Evolutionary conservation across 2,797 vertebrate genomes (phyloP).

Genomic region (Chrysocyon brachyurus): DNA sequence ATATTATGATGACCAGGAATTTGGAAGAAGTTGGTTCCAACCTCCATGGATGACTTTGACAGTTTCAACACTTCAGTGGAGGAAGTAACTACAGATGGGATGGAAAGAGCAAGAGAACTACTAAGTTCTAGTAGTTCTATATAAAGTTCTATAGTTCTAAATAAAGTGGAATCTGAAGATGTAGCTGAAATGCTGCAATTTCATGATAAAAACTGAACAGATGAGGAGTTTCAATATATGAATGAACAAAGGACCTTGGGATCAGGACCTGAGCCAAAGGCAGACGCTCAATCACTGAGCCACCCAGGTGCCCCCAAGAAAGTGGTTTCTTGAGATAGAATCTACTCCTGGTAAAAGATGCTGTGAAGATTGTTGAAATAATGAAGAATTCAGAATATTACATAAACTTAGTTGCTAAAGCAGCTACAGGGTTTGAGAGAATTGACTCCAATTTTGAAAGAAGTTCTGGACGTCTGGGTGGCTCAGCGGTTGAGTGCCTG

Average conservation of each 20-base stretch:
- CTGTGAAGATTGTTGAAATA: not conserved
- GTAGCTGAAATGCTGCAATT: not conserved
- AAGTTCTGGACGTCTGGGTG: not conserved
- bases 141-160: no score
- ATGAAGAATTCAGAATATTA: not conserved
- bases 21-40: not conserved
- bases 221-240: not conserved
- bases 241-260: not conserved
- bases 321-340: not conserved
- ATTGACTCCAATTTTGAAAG: not conserved
- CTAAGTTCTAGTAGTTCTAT: not conserved
- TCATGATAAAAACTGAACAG: not conserved
- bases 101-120: not conserved
- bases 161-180: not conserved
- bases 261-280: no score
- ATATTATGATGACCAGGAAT: not conserved
- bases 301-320: no score
- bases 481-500: no score
- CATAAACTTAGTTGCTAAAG: not conserved
- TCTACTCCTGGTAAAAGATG: not conserved
- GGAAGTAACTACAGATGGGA: not conserved
- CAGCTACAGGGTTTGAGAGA: not conserved
- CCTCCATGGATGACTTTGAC: not conserved
- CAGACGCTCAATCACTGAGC: no score
- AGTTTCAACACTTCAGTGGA: not conserved